Conservation (phyloP, 1,140 invertebrate species). For the Cherax destructor region DNA sequence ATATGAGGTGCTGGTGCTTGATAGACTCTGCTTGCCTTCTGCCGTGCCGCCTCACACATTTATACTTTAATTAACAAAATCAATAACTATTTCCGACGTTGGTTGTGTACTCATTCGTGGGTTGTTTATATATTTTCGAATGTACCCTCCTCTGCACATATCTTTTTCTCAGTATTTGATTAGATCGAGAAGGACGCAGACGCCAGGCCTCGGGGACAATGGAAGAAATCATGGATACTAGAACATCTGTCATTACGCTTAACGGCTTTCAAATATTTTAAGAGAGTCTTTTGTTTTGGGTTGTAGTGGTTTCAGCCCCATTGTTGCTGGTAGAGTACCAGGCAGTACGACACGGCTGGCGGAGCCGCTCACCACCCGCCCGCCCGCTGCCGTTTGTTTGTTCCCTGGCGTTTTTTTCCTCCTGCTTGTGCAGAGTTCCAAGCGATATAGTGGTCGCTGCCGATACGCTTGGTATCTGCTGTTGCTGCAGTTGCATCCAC, state of each 20-base stretch:
- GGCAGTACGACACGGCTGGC: background rate
- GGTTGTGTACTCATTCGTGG: background rate
- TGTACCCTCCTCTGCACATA: background rate
- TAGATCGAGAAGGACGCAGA: background rate
- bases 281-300: constrained; percentile 3
- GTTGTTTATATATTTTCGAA: background rate
- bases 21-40: background rate
- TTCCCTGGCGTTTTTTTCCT: background rate
- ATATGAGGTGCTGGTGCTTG: background rate
- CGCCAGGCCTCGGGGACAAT: background rate
- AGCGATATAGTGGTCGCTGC: too few species aligned
- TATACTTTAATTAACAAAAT: constrained; percentile 16
- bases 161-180: background rate
- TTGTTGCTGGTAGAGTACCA: background rate
- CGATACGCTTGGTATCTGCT: background rate
- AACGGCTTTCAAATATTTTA: constrained; percentile 31
- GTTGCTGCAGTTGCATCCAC: background rate
- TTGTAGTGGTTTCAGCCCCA: background rate
- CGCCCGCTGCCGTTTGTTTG: background rate
- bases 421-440: background rate
- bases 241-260: constrained; percentile 21
- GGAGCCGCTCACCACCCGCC: background rate
- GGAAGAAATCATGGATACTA: background rate
- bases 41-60: background rate
- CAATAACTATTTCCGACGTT: background rate